Conservation (phyloP, 2,113 vertebrate genomes). For the Fregata magnificens region DNA sequence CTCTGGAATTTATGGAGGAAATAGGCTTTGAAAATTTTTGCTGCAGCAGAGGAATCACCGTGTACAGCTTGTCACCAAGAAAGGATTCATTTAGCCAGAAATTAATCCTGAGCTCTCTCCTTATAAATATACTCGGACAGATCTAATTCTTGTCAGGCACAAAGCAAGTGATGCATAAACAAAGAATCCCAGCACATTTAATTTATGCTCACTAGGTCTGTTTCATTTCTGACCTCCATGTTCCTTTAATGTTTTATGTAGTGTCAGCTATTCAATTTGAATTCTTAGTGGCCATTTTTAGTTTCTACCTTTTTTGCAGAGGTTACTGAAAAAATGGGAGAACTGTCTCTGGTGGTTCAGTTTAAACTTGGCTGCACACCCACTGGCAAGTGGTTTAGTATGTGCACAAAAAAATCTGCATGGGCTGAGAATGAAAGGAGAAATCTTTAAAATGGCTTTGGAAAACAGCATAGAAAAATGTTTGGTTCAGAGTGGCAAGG, state of each 20-base stretch:
- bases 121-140: background rate
- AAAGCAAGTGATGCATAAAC: background rate
- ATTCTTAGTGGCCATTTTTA: background rate
- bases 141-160: background rate
- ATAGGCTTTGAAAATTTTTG: background rate
- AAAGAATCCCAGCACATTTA: background rate
- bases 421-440: background rate
- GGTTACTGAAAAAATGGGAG: background rate
- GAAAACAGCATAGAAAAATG: background rate
- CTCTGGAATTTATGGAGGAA: background rate
- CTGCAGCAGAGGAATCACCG: background rate
- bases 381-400: background rate
- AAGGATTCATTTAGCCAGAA: slow-evolving; percentile 23
- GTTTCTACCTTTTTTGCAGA: background rate
- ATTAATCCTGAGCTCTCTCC: background rate
- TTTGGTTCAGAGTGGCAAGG: background rate
- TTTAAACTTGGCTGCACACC: background rate
- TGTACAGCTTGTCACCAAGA: background rate
- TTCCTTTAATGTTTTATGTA: background rate
- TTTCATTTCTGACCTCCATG: background rate
- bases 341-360: background rate
- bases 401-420: background rate
- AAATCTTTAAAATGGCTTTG: background rate
- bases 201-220: background rate
- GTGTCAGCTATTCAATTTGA: background rate